A percentile compares a stretch with the other conserved stretches of the same genome.
Conservation (phyloP, 2,113 vertebrate genomes). For the Thunnus maccoyii region DNA sequence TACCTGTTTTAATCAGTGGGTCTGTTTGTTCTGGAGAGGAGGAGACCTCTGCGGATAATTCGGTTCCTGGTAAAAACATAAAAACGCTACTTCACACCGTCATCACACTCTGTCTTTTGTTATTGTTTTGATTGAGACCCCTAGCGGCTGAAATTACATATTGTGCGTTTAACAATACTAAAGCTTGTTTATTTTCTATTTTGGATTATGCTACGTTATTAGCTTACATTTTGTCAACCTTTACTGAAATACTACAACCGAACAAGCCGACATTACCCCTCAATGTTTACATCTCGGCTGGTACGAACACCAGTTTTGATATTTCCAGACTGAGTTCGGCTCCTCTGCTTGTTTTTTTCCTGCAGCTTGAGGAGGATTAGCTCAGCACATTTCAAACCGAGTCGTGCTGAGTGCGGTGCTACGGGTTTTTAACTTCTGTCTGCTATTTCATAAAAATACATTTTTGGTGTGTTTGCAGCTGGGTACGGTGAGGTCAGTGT, state of each 20-base stretch:
- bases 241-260: neutral
- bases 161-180: too few relatives aligned
- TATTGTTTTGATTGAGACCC: too few relatives aligned
- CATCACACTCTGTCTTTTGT: too few relatives aligned
- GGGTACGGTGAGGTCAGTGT: neutral
- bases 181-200: too few relatives aligned
- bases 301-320: neutral
- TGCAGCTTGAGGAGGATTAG: conserved; percentile 19
- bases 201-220: too few relatives aligned
- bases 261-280: neutral
- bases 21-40: too few relatives aligned
- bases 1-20: too few relatives aligned
- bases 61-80: too few relatives aligned
- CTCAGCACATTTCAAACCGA: conserved; percentile 57
- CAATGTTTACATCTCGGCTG: conserved; percentile 1
- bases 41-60: too few relatives aligned
- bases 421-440: conserved; percentile 24
- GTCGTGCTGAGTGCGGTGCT: conserved; percentile 42
- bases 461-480: conserved; percentile 18
- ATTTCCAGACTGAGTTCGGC: conserved; percentile 31
- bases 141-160: too few relatives aligned
- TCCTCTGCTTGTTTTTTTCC: neutral
- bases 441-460: conserved; percentile 32
- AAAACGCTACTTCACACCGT: too few relatives aligned
- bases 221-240: neutral